Base-by-base conservation (phyloP, 2,888 invertebrate species). In the Drosophila mimica region DNA sequence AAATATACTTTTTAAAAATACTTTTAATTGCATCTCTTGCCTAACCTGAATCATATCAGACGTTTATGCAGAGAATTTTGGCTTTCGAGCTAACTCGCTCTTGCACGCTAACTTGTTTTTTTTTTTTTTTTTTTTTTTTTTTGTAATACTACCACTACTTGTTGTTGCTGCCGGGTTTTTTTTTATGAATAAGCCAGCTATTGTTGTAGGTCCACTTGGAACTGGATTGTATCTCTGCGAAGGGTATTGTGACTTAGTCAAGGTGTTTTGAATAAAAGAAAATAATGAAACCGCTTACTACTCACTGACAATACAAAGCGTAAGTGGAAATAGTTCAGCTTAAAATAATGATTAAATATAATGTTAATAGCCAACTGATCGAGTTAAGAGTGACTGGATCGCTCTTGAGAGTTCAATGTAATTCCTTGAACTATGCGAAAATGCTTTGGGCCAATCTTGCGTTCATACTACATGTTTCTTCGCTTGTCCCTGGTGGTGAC, bases 391-490 rank as follows among this genome's bases (percentile, higher is more conserved):
- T 38, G 34, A 15, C 15, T 46, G 15, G 6, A 15, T 9, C 8
- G 52, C 31, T 46, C 17, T 17, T 30, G 11, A 30, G 43, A 71
- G 79, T 57, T 73, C 63, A 49, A 48, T 66, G 62, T 9, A 52
- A 70, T 78, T 34, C 67, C 77, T 67, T 76, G 69, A 81, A 62
- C 67, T 68, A 38, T 11, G 30, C 1, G 17, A 25, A 65, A 43
- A 38, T 13, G 38, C 34, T 54, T n/a, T 30, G 54, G 28, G 38
- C 52, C 43, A 28, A 9, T 52, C 52, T 60, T 36, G 43, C 31
- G 7, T 52, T 52, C 30, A 31, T 15, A 25, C 25, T 46, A 51
- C 61, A 20, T 54, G 40, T 51, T 30, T 52, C 58, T 78, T 46
- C 46, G 34, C 11, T 25, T 46, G 61, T 49, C 54, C 31, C 28